Conservation (phyloP, 2,888 invertebrate genomes). For the Tenthredo notha region DNA sequence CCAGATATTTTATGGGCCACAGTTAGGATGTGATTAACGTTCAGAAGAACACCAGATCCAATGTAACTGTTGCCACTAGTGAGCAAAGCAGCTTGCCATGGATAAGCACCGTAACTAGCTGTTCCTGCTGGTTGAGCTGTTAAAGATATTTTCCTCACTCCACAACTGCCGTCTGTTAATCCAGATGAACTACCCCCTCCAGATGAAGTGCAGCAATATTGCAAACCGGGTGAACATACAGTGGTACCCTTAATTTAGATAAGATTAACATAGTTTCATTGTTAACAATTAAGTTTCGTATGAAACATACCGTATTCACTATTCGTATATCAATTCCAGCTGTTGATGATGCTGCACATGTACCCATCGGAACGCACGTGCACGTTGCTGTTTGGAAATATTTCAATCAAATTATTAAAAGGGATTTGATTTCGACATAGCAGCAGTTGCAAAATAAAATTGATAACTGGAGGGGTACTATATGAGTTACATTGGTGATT, state of each 20-base stretch:
- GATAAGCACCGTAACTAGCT: slow-evolving; percentile 71
- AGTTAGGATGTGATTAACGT: slow-evolving; percentile 77
- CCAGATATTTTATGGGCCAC: slow-evolving; percentile 79
- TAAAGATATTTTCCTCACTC: slow-evolving; percentile 66
- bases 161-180: slow-evolving; percentile 63
- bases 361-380: slow-evolving; percentile 61
- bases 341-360: slow-evolving; percentile 59
- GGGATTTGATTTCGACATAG: background rate
- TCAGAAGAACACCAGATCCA: slow-evolving; percentile 75
- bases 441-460: background rate
- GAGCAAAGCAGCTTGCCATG: slow-evolving; percentile 72
- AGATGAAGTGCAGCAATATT: slow-evolving; percentile 62
- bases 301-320: slow-evolving; percentile 66
- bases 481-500: background rate
- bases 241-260: slow-evolving; percentile 56
- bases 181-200: slow-evolving; percentile 34
- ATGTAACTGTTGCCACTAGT: slow-evolving; percentile 62
- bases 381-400: slow-evolving; percentile 54
- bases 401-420: background rate
- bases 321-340: slow-evolving; percentile 68
- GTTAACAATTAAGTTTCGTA: background rate
- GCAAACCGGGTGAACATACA: slow-evolving; percentile 62
- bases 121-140: slow-evolving; percentile 63
- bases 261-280: background rate
- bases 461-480: background rate